Percentiles rank a stretch among this genome's conserved stretches.
Conservation (phyloP, 2,113 vertebrate genomes). For the Blennius ocellaris region DNA sequence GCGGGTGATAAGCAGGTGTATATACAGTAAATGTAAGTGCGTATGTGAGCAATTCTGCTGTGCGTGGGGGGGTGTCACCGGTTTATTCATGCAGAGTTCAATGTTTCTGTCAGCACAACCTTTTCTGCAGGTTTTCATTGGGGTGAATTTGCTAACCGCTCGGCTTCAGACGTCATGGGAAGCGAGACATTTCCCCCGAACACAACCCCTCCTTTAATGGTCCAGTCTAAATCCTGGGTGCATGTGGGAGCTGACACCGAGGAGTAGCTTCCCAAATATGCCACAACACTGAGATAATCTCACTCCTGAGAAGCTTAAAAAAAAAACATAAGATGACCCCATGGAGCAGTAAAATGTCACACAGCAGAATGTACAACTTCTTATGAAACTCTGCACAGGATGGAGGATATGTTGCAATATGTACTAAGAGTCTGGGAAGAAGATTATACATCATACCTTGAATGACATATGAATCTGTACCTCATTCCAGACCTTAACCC, state of each 20-base stretch:
- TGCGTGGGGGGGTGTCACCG: constrained; percentile 12
- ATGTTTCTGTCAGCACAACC: constrained; percentile 56
- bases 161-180: constrained; percentile 40
- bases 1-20: constrained; percentile 62
- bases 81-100: constrained; percentile 23
- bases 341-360: constrained; percentile 46
- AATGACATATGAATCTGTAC: neutral
- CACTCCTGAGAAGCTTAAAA: constrained; percentile 38
- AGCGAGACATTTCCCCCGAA: constrained; percentile 32
- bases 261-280: constrained; percentile 49
- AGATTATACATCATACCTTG: constrained; percentile 4
- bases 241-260: constrained; percentile 19
- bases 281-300: constrained; percentile 57
- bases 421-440: constrained; percentile 9
- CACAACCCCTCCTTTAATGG: constrained; percentile 55
- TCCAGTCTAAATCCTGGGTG: constrained; percentile 36
- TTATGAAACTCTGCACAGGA: constrained; percentile 11
- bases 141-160: constrained; percentile 38
- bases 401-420: constrained; percentile 7
- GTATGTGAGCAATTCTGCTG: constrained; percentile 35
- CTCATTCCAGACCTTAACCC: constrained; percentile 26
- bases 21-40: constrained; percentile 54
- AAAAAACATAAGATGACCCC: constrained; percentile 48
- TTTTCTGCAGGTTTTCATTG: constrained; percentile 38
- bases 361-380: constrained; percentile 5